Evolutionary conservation across 2,113 vertebrate species (phyloP).

Genomic region (Ammodramus savannarum): DNA sequence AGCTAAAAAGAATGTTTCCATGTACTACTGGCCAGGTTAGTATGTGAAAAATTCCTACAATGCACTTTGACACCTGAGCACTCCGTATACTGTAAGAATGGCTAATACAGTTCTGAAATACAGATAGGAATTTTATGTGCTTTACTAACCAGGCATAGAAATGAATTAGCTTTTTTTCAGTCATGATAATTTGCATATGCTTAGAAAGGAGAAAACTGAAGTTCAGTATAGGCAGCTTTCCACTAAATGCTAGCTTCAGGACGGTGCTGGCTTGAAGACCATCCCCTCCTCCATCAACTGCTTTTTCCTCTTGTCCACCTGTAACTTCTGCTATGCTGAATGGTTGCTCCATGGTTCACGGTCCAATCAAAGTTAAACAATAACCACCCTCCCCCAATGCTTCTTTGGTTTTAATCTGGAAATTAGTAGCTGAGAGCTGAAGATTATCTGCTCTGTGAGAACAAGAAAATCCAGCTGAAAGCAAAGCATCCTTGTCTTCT

Average conservation of each 20-base stretch:
- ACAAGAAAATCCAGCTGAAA: not conserved
- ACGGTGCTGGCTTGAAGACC: not conserved
- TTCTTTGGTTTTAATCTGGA: not conserved
- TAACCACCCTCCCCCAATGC: not conserved
- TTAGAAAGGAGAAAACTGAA: not conserved
- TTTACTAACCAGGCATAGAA: not conserved
- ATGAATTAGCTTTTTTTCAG: not conserved
- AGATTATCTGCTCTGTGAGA: not conserved
- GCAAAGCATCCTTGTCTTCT: not conserved
- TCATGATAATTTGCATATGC: not conserved
- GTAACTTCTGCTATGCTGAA: not conserved
- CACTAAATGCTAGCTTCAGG: not conserved
- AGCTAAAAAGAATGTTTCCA: constrained; percentile 80
- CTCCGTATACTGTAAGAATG: not conserved
- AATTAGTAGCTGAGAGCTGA: not conserved
- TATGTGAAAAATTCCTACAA: not conserved
- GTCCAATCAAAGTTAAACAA: not conserved
- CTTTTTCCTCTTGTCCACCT: not conserved
- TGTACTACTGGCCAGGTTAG: constrained; percentile 98
- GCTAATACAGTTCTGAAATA: not conserved
- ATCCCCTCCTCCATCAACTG: not conserved
- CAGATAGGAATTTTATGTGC: not conserved
- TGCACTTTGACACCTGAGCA: not conserved
- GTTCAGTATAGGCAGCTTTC: not conserved
- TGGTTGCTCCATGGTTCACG: not conserved